Conservation (phyloP, 2,113 vertebrate species). For the Taxidea taxus region DNA sequence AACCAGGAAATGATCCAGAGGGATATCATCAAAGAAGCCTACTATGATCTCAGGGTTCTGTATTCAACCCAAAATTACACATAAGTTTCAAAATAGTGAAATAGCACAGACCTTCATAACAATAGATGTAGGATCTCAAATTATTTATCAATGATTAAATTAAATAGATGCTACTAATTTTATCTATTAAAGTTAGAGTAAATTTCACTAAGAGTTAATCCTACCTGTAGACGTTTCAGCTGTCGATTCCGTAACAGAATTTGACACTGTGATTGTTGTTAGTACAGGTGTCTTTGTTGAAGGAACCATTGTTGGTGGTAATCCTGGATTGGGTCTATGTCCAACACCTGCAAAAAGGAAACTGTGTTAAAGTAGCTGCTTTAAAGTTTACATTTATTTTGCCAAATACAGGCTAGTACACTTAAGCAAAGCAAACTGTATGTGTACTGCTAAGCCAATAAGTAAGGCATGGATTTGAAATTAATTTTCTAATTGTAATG, state of each 20-base stretch:
- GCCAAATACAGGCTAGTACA: background rate
- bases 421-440: background rate
- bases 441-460: background rate
- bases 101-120: background rate
- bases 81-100: background rate
- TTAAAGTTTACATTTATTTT: conserved; percentile 31
- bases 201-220: background rate
- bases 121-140: background rate
- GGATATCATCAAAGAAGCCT: background rate
- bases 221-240: background rate
- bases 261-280: accelerated
- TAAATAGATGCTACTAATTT: background rate
- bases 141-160: background rate
- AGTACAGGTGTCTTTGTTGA: accelerated
- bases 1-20: conserved; percentile 13
- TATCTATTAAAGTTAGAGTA: background rate
- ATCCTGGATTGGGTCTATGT: accelerated
- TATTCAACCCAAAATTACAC: background rate
- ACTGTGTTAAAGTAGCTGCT: background rate
- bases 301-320: accelerated
- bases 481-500: background rate
- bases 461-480: background rate
- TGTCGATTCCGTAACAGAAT: accelerated
- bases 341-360: background rate
- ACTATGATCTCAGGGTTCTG: background rate